Conservation (phyloP, 2,888 invertebrate genomes). For the Agrotis exclamationis region DNA sequence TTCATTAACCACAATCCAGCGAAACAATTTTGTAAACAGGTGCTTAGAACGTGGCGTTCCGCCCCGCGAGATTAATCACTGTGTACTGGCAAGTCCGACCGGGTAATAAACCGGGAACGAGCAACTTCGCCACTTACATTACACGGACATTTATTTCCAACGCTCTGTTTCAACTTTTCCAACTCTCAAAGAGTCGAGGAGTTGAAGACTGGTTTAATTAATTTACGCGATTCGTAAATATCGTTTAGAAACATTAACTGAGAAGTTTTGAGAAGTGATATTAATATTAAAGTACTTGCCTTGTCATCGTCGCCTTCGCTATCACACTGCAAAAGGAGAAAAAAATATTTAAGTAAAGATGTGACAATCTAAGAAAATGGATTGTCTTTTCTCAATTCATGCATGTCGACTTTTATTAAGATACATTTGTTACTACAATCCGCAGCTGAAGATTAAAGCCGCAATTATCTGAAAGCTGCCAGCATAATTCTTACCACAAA, state of each 20-base stretch:
- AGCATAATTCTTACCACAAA: conserved; percentile 36
- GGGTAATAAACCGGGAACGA: conserved; percentile 86
- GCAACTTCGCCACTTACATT: conserved; percentile 89
- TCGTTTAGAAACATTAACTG: conserved; percentile 71
- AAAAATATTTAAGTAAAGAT: conserved; percentile 68
- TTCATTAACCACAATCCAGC: conserved; percentile 70
- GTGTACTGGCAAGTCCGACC: conserved; percentile 75
- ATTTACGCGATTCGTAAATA: conserved; percentile 83
- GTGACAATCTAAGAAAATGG: conserved; percentile 15
- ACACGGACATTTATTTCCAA: conserved; percentile 88
- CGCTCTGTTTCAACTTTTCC: conserved; percentile 86
- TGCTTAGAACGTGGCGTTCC: conserved; percentile 67
- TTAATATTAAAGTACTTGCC: conserved; percentile 91
- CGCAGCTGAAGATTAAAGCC: conserved; percentile 47
- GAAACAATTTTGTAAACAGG: conserved; percentile 73
- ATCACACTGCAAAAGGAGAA: conserved; percentile 96
- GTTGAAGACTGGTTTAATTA: conserved; percentile 83
- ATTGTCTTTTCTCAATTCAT: conserved; percentile 36
- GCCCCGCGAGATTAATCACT: conserved; percentile 84
- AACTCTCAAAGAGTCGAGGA: conserved; percentile 79
- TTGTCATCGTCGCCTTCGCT: conserved; percentile 98
- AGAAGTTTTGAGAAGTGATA: conserved; percentile 61
- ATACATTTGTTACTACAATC: conserved; percentile 46
- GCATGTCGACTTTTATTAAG: conserved; percentile 40
- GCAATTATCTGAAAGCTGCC: conserved; percentile 51